phyloP scores from a whole-genome alignment of 2,888 invertebrate species.

The Dryobotodes eremita region DNA sequence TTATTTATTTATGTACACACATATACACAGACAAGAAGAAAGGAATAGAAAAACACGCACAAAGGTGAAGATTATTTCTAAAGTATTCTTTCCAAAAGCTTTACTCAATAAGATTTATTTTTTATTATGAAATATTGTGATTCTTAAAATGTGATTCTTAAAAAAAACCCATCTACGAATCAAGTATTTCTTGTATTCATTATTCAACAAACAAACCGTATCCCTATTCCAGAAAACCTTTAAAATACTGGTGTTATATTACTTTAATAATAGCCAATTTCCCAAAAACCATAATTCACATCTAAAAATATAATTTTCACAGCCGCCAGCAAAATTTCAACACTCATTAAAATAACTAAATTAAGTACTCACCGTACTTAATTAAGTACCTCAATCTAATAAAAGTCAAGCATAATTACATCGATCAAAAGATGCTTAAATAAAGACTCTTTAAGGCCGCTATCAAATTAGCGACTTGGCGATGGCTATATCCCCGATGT shows the following conservation, averaged over 20 bases:
- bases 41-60: no score
- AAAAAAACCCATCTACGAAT: not conserved
- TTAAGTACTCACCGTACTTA: conserved; percentile 22
- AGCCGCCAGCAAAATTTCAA: conserved; percentile 1
- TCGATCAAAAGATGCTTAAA: conserved; percentile 45
- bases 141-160: not conserved
- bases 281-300: not conserved
- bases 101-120: not conserved
- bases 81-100: no score
- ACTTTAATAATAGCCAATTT: not conserved
- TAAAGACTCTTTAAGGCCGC: conserved; percentile 26
- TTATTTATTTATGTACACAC: no score
- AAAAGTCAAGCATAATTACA: conserved; percentile 56
- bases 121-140: not conserved
- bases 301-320: not conserved
- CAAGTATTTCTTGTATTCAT: not conserved
- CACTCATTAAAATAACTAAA: conserved; percentile 28
- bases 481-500: conserved; percentile 22
- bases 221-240: no score
- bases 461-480: conserved; percentile 52
- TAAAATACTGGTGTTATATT: no score
- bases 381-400: conserved; percentile 41
- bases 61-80: no score
- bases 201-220: not conserved
- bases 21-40: no score